These are phyloP conservation scores for Loripinus fragilis DNA, from an alignment of 2,888 invertebrate species.

Conservation along the genomic window DNA sequence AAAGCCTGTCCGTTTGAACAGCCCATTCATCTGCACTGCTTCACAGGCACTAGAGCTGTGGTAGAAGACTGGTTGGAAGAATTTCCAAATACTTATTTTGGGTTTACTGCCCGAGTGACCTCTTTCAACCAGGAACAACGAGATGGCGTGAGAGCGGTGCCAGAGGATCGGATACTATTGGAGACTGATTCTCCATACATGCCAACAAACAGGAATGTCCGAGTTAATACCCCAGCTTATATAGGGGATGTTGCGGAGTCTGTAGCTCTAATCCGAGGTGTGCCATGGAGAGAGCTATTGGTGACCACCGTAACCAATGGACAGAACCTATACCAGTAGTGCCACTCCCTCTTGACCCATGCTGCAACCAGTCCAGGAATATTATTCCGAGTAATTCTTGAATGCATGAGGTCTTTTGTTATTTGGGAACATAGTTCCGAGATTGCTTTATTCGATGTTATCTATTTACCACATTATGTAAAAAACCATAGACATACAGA, in stretches of 20 bases:
- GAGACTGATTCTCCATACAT: slow-evolving; percentile 6
- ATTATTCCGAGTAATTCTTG: no score
- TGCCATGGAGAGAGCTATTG: background rate
- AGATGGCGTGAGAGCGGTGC: background rate
- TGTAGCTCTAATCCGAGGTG: no score
- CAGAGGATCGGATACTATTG: background rate
- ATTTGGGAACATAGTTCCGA: no score
- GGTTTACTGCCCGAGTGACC: no score
- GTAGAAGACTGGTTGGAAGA: background rate
- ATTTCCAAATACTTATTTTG: background rate
- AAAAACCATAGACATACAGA: no score
- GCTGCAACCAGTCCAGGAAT: no score
- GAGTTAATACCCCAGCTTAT: background rate
- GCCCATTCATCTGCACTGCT: background rate
- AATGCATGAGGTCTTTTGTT: no score
- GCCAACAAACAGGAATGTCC: background rate
- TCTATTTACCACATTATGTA: no score
- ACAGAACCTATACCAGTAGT: background rate
- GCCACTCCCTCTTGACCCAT: no score
- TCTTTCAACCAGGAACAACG: no score
- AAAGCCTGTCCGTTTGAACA: background rate
- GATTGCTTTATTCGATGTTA: no score
- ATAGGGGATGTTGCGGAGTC: slow-evolving; percentile 2
- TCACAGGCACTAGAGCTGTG: background rate
- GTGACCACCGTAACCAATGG: background rate